Evolutionary conservation across 2,888 invertebrate genomes (phyloP).

Genomic region (Drosophila pseudotakahashii): DNA sequence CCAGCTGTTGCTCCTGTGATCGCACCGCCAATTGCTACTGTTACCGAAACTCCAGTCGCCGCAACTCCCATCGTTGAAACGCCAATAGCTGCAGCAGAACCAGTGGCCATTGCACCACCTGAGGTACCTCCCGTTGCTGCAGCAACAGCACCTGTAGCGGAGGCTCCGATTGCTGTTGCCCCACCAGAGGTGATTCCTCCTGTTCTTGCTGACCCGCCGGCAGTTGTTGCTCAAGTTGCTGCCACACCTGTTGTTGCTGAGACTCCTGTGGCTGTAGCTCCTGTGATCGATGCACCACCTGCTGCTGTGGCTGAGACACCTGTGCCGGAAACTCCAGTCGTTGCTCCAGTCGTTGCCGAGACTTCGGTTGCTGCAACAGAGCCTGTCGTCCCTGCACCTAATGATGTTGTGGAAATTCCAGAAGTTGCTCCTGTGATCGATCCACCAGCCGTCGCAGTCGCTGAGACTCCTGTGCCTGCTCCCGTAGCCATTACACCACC

Average conservation of each 20-base stretch:
- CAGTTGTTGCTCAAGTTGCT: background rate
- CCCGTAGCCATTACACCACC: background rate
- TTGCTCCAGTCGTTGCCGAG: background rate
- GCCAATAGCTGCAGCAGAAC: no score
- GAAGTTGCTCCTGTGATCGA: background rate
- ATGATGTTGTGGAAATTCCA: background rate
- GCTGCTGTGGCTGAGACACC: background rate
- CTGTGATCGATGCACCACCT: background rate
- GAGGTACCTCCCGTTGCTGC: no score
- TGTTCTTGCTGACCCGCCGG: background rate
- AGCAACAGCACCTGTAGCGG: no score
- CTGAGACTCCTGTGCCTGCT: background rate
- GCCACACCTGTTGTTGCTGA: background rate
- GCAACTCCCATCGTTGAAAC: no score
- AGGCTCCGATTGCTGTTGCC: no score
- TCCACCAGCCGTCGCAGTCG: background rate
- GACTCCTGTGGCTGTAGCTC: background rate
- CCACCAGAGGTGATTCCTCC: no score
- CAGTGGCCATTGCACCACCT: no score
- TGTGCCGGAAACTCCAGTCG: background rate
- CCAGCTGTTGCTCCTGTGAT: background rate
- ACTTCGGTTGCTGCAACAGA: background rate
- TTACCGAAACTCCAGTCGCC: background rate
- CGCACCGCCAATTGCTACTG: background rate
- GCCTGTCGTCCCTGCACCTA: background rate